Base-by-base conservation (phyloP, 2,797 vertebrate genomes). In the Buceros bicornis region DNA sequence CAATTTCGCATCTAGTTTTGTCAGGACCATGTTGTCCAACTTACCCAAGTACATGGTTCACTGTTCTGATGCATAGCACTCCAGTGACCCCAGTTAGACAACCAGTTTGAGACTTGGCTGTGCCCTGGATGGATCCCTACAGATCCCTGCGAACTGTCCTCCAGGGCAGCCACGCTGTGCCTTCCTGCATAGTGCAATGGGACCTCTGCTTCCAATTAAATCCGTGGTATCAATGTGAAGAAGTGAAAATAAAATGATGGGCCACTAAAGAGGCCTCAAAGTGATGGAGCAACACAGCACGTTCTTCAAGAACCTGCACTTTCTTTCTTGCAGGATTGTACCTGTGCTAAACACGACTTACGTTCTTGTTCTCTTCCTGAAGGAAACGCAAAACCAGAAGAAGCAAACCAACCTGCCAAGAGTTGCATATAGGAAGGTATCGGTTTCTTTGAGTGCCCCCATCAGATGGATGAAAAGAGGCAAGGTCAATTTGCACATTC, bases 81-180 rank as follows among this genome's bases (percentile, higher is more conserved):
- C 35, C 42, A 54, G 51, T 3, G 14, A 47, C 7, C 16, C 15
- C 40, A 25, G 31, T 29, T 33, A 72, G 37, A 53, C 47, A 77
- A 17, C 14, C 31, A 65, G n/a, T 51, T 22, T 42, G 51, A 56
- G 31, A 15, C 11, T 69, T 7, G 6, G 7, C 50, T 69, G 17
- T 40, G 43, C 35, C 43, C 51, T 56, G 51, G 8, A 25, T 45
- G 42, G 31, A 47, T 64, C 85, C 20, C 71, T 35, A 9, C n/a
- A 71, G 73, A 72, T 31, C 58, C 20, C 6, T 47, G 37, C 33
- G 60, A 87, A 70, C 17, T 37, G 17, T n/a, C 61, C 57, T 60
- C n/a, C 54, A 51, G 48, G 0, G 5, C 18, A 43, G 40, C 33
- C 50, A 37, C 0, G 1, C 37, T 17, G 50, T 72, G 35, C 16